phyloP scores from a whole-genome alignment of 1,140 invertebrate species.

The Heliconius nattereri region DNA sequence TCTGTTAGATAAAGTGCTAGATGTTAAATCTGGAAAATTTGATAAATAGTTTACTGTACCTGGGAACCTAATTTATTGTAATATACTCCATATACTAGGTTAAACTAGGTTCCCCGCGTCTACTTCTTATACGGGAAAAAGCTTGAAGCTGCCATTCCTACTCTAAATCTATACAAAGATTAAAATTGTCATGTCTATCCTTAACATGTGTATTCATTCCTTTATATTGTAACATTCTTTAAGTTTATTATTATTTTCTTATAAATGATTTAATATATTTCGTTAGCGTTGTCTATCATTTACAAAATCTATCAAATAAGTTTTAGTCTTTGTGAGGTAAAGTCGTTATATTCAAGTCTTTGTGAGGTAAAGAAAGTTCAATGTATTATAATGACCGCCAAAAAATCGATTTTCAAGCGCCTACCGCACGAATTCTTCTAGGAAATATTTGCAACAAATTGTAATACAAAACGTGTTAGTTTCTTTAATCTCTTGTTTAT shows the following conservation, averaged over 20 bases:
- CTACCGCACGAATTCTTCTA: not conserved
- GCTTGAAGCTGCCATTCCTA: too few relatives aligned
- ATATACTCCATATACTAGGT: too few relatives aligned
- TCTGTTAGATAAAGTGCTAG: too few relatives aligned
- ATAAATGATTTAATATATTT: not conserved
- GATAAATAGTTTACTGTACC: too few relatives aligned
- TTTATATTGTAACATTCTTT: not conserved
- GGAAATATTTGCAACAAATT: not conserved
- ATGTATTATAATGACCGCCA: conserved; percentile 1
- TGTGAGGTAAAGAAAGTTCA: not conserved
- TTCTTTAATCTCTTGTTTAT: not conserved
- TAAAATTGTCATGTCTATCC: too few relatives aligned
- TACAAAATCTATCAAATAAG: not conserved
- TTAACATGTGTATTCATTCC: not conserved
- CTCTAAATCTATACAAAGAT: too few relatives aligned
- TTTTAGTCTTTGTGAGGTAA: not conserved
- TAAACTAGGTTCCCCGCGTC: too few relatives aligned
- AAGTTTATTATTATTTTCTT: not conserved
- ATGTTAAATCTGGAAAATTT: too few relatives aligned
- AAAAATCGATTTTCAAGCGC: conserved; percentile 1
- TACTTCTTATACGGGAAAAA: too few relatives aligned
- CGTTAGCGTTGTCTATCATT: not conserved
- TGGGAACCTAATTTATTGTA: too few relatives aligned
- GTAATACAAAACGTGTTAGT: not conserved
- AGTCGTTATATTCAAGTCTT: not conserved